Base-by-base conservation (phyloP, 2,888 invertebrate genomes). In the Brenthis hecate region DNA sequence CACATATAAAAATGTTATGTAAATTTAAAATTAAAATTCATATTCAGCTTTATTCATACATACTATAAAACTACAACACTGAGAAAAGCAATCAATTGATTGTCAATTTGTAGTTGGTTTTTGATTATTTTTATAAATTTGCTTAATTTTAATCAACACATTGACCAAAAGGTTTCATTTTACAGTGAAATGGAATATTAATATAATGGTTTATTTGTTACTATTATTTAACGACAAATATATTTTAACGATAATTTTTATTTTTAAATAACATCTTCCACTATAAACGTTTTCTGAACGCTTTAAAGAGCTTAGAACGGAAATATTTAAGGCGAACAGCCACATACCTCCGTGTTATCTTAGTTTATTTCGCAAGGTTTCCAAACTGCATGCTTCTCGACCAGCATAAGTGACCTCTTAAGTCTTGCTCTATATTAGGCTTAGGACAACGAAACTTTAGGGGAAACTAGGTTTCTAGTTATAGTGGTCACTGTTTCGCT, bases 311-410 rank as follows among this genome's bases (percentile, higher is more conserved):
- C 66, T 63, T 72, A 72, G 36, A 72, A 63, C 55, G 68, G 66
- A 70, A 72, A 70, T 70, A 85, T 86, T 84, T 85, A 84, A 83
- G 83, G 80, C 81, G 78, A 76, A 82, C 84, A 80, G 82, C 83
- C 80, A 80, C 82, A 85, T 85, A 84, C 85, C 83, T 82, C 74
- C 80, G 78, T 81, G 85, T 86, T 88, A 88, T 87, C 88, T 80
- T 86, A 85, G 88, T 89, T 89, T 89, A 90, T 87, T 89, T 85
- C 81, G 79, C 85, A 84, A 81, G 85, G 85, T 85, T 85, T 86
- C 86, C 85, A 81, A 86, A 84, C 82, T 84, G 85, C 85, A 85
- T 66, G 68, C 62, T 51, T 16, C 56, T 65, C 61, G 66, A 60
- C 72, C 70, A 70, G 53, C 2, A 13, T 51, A 0, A 6, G n/a